Evolutionary conservation across 2,888 invertebrate species (phyloP).

Genomic region (Troides aeacus): DNA sequence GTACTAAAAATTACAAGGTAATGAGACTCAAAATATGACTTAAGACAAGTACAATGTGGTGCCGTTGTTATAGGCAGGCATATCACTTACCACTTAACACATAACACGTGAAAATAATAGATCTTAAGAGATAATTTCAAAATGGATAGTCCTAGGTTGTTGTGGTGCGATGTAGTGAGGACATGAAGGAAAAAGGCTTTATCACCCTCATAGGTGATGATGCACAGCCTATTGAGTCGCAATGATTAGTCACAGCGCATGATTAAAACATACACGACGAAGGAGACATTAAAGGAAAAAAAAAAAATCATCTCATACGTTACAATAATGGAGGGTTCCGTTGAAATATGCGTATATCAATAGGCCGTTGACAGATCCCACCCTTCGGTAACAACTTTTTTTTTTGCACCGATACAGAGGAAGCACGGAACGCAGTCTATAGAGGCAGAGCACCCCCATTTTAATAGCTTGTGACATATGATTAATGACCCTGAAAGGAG

Average conservation of each 20-base stretch:
- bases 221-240: constrained; percentile 1
- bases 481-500: constrained; percentile 66
- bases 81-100: too few relatives aligned
- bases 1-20: too few relatives aligned
- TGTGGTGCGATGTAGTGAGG: too few relatives aligned
- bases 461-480: constrained; percentile 70
- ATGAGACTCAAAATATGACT: too few relatives aligned
- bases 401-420: constrained; percentile 47
- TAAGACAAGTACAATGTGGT: too few relatives aligned
- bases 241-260: constrained; percentile 13
- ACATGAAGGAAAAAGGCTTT: not conserved
- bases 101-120: too few relatives aligned
- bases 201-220: not conserved
- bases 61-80: too few relatives aligned
- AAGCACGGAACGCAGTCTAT: constrained; percentile 60
- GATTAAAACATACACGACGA: constrained; percentile 14
- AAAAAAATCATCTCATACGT: constrained; percentile 32
- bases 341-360: constrained; percentile 41
- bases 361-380: constrained; percentile 42
- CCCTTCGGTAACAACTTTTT: constrained; percentile 44
- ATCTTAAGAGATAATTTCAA: too few relatives aligned
- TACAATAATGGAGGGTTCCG: constrained; percentile 31
- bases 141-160: too few relatives aligned
- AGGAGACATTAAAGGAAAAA: constrained; percentile 15
- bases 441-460: constrained; percentile 71